Evolutionary conservation across 2,888 invertebrate genomes (phyloP), one percentile per base, ranked within the genome.

Genomic region (Celastrina argiolus): DNA sequence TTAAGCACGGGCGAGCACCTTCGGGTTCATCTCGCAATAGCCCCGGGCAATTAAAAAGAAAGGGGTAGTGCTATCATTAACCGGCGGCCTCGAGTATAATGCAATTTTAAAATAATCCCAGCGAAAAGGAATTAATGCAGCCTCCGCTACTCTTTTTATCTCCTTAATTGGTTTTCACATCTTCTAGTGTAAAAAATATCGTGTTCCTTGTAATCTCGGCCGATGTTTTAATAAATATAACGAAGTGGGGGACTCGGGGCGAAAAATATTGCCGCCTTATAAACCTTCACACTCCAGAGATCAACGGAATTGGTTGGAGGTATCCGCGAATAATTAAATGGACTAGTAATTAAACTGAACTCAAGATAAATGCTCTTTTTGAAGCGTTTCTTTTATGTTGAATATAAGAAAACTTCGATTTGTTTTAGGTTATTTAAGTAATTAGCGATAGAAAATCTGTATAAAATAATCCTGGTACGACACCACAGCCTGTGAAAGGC

Each of bases 111-210:
- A 91, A 90, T 91, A 91, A 91, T 90, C 90, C 89, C 85, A 88
- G 81, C 90, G 89, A 91, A 91, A 90, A 90, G 82, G 88, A 90
- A 91, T 91, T 91, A 91, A 89, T 90, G 89, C 89, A 86, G 87
- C 88, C 89, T 88, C 90, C 90, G 89, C 89, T 87, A 87, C 83
- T 79, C 88, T 89, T 91, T 91, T 91, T 91, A 91, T 91, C 91
- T 91, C 85, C 88, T 91, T 91, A 91, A 91, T 91, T 91, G 91
- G 90, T 91, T 91, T 91, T 91, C 90, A 91, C 91, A 91, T 91
- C 91, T 91, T 87, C 83, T 85, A 83, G 87, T 90, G 86, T 85
- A 90, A 90, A 90, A 89, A 91, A 90, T 90, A 90, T 90, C 89
- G 85, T 89, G 88, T 89, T 88, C 88, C 89, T 88, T 88, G 88